A percentile compares a stretch with the other conserved stretches of the same genome.
These are phyloP conservation scores for Brachyptera risi DNA, from an alignment of 2,888 invertebrate genomes.

Conservation along the genomic window DNA sequence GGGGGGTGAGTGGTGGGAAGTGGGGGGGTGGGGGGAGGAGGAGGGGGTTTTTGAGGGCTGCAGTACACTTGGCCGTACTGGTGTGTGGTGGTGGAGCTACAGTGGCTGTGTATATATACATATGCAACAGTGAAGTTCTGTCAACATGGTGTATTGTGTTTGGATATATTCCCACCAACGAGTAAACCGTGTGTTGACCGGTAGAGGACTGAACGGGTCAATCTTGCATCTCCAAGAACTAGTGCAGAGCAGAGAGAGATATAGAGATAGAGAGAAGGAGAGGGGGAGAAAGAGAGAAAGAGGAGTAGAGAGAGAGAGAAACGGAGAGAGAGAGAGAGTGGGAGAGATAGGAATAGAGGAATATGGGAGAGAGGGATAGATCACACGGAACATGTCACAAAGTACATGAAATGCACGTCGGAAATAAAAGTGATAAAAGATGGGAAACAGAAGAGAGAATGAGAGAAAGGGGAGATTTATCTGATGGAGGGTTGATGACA, in stretches of 20 bases:
- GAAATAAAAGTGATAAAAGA: not conserved
- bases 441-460: not conserved
- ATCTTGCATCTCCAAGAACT: not conserved
- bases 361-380: too few relatives aligned
- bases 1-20: too few relatives aligned
- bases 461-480: not conserved
- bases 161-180: not conserved
- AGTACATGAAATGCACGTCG: too few relatives aligned
- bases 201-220: not conserved
- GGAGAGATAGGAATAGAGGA: not conserved
- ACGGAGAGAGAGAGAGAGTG: not conserved
- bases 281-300: not conserved
- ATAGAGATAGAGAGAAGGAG: not conserved
- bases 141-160: not conserved
- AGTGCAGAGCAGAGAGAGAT: not conserved
- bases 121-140: not conserved
- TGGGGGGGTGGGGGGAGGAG: too few relatives aligned
- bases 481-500: not conserved
- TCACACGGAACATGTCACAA: too few relatives aligned
- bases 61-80: too few relatives aligned
- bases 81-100: too few relatives aligned
- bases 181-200: not conserved
- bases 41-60: too few relatives aligned
- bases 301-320: not conserved
- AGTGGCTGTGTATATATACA: too few relatives aligned